Evolutionary conservation across 2,113 vertebrate genomes (phyloP).

Genomic region (Hymenochirus boettgeri): DNA sequence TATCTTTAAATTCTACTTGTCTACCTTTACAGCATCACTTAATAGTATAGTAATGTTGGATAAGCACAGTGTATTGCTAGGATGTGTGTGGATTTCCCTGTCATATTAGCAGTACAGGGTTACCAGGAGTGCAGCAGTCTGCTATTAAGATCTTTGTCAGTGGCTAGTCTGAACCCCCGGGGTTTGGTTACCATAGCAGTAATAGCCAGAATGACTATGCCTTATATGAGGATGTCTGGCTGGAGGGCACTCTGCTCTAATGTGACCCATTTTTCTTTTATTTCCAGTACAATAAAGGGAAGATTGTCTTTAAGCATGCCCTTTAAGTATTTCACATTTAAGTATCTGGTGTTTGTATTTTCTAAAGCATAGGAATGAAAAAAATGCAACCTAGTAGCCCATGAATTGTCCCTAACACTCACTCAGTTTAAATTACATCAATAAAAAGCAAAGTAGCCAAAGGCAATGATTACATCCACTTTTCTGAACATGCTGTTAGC

Average conservation of each 20-base stretch:
- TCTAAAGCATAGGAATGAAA: background rate
- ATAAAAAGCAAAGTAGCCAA: conserved; percentile 38
- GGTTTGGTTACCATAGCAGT: conserved; percentile 37
- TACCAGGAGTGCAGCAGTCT: background rate
- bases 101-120: background rate
- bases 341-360: conserved; percentile 7
- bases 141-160: conserved; percentile 1
- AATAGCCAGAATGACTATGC: conserved; percentile 13
- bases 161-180: conserved; percentile 5
- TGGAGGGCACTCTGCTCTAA: conserved; percentile 18
- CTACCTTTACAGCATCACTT: no score
- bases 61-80: no score
- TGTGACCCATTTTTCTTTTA: conserved; percentile 24
- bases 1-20: no score
- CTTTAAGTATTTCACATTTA: conserved; percentile 13
- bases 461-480: conserved; percentile 40
- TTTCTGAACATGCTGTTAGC: conserved; percentile 35
- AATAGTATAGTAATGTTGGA: no score
- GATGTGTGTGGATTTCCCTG: no score
- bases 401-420: conserved; percentile 23
- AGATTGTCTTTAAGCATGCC: background rate
- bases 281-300: conserved; percentile 16
- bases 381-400: conserved; percentile 12
- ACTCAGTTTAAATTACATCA: conserved; percentile 28
- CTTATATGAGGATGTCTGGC: conserved; percentile 20